Conservation (phyloP, 2,797 vertebrate genomes). For the Falco rusticolus region DNA sequence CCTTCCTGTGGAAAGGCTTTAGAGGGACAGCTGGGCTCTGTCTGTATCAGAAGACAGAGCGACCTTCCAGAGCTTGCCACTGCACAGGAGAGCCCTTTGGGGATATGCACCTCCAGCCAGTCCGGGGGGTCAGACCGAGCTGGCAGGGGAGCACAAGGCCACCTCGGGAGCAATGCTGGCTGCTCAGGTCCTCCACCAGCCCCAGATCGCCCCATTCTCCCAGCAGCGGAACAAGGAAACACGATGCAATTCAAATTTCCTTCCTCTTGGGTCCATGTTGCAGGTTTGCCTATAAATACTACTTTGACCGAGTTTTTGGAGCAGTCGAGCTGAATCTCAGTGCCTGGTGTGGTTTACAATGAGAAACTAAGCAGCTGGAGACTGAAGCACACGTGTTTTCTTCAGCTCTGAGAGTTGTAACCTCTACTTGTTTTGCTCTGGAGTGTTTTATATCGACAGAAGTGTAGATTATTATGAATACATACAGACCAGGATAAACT, state of each 20-base stretch:
- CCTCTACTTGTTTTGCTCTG: constrained; percentile 17
- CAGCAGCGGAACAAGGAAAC: background rate
- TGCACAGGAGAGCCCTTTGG: background rate
- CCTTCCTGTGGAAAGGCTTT: background rate
- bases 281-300: background rate
- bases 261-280: background rate
- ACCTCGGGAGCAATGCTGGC: background rate
- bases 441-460: constrained; percentile 16
- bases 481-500: background rate
- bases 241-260: background rate
- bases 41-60: background rate
- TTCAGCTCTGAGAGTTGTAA: constrained; percentile 1
- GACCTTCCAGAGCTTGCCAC: background rate
- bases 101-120: background rate
- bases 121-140: background rate
- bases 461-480: background rate
- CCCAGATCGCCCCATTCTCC: background rate
- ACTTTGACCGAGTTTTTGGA: background rate
- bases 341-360: background rate
- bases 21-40: background rate
- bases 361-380: background rate
- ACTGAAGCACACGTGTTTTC: background rate
- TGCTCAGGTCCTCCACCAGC: background rate
- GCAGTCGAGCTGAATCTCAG: background rate
- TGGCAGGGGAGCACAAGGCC: fast-evolving